phyloP scores from a whole-genome alignment of 2,888 invertebrate genomes.

The Ephialtes manifestator region DNA sequence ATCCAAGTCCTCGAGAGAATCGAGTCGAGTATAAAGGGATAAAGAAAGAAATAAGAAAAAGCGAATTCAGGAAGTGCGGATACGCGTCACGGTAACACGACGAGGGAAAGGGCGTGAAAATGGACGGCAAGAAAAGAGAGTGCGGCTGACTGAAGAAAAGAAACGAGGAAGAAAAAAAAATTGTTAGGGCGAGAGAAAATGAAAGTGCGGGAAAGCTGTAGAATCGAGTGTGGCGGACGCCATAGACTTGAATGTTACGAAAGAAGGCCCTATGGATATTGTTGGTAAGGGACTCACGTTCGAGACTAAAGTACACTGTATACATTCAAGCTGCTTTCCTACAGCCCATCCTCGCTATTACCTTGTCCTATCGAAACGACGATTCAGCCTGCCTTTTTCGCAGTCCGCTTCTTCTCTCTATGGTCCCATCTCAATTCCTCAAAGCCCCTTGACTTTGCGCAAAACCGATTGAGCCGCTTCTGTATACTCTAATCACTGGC shows the following conservation, averaged over 20 bases:
- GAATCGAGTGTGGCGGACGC: constrained; percentile 19
- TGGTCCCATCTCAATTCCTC: neutral
- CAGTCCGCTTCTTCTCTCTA: neutral
- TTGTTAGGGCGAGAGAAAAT: constrained; percentile 22
- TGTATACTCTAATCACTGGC: neutral
- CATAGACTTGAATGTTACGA: constrained; percentile 14
- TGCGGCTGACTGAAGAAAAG: neutral
- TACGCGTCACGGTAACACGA: neutral
- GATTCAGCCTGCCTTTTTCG: neutral
- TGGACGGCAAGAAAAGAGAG: neutral
- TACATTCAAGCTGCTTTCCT: constrained; percentile 48
- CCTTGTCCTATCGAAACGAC: constrained; percentile 6
- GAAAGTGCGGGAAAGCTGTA: constrained; percentile 44
- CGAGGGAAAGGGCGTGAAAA: constrained; percentile 21
- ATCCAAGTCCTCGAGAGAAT: constrained; percentile 18
- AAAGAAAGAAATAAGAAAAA: constrained; percentile 33
- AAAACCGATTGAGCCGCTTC: neutral
- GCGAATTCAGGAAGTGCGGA: constrained; percentile 10
- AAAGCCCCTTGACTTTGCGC: constrained; percentile 8
- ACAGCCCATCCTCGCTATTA: neutral
- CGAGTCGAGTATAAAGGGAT: constrained; percentile 13
- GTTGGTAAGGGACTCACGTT: constrained; percentile 56
- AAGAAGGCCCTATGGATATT: constrained; percentile 25
- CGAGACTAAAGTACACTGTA: constrained; percentile 26
- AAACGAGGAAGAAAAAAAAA: constrained; percentile 21